Conservation (phyloP, 2,888 invertebrate species). For the Thelaira solivaga region DNA sequence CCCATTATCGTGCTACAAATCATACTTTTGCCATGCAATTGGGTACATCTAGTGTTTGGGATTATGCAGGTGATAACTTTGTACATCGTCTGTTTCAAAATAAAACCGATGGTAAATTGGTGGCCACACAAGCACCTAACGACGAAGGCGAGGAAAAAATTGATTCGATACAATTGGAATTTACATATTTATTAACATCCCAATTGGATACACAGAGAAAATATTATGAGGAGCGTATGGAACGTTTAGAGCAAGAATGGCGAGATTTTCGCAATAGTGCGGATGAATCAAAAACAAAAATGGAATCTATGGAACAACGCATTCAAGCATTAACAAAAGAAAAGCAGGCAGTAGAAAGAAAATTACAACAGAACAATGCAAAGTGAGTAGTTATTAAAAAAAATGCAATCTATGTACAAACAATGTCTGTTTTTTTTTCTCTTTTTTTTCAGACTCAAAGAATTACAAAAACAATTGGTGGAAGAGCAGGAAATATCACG, state of each 20-base stretch:
- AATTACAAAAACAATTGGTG: slow-evolving; percentile 83
- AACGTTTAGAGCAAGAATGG: slow-evolving; percentile 80
- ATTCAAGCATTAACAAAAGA: slow-evolving; percentile 81
- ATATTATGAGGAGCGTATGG: slow-evolving; percentile 91
- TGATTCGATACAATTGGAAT: slow-evolving; percentile 96
- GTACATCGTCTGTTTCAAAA: slow-evolving; percentile 96
- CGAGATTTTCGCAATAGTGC: slow-evolving; percentile 79
- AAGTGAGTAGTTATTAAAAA: slow-evolving; percentile 77
- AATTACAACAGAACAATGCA: slow-evolving; percentile 80
- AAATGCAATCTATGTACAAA: neutral
- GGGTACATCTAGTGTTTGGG: slow-evolving; percentile 98
- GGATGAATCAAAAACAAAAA: slow-evolving; percentile 78
- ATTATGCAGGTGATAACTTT: slow-evolving; percentile 96
- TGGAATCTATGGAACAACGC: slow-evolving; percentile 77
- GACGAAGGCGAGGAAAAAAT: slow-evolving; percentile 87
- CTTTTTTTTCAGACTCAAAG: slow-evolving; percentile 78
- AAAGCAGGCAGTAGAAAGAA: slow-evolving; percentile 84
- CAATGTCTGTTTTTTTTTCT: neutral
- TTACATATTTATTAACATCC: slow-evolving; percentile 95
- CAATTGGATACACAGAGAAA: slow-evolving; percentile 95
- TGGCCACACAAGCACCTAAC: slow-evolving; percentile 85
- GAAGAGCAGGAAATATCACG: slow-evolving; percentile 92
- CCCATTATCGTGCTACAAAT: slow-evolving; percentile 95
- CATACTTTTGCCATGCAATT: slow-evolving; percentile 98
- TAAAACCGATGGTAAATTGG: slow-evolving; percentile 97